Evolutionary conservation across 2,888 invertebrate species (phyloP).

Genomic region (Euzophera pinguis): DNA sequence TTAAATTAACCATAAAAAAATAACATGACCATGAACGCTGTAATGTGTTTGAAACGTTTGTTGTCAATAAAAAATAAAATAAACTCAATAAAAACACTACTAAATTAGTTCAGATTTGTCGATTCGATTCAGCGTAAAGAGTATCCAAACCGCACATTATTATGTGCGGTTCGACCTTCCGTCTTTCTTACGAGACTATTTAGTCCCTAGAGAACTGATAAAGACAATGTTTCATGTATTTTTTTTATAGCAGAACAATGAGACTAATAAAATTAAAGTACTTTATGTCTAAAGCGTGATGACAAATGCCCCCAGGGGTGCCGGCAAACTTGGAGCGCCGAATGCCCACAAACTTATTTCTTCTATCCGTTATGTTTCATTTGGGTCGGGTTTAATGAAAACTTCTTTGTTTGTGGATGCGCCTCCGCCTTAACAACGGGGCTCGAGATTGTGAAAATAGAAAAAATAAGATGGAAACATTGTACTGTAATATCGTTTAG

Average conservation of each 20-base stretch:
- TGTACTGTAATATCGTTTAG: not conserved
- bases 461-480: not conserved
- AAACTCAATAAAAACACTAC: too few relatives aligned
- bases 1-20: too few relatives aligned
- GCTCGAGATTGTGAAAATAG: not conserved
- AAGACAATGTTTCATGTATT: not conserved
- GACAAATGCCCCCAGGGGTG: slow-evolving; percentile 51
- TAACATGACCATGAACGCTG: too few relatives aligned
- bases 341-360: slow-evolving; percentile 44
- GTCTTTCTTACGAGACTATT: too few relatives aligned
- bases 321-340: slow-evolving; percentile 37
- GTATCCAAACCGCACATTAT: too few relatives aligned
- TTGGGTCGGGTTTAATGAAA: slow-evolving; percentile 46
- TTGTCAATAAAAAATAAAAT: too few relatives aligned
- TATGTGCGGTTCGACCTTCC: too few relatives aligned
- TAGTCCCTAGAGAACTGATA: not conserved
- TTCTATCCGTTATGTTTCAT: slow-evolving; percentile 45
- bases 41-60: too few relatives aligned
- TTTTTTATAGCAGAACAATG: slow-evolving; percentile 27
- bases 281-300: slow-evolving; percentile 25
- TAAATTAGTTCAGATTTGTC: too few relatives aligned
- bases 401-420: slow-evolving; percentile 22
- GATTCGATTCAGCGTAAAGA: too few relatives aligned
- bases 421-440: not conserved
- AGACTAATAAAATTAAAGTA: slow-evolving; percentile 36